phyloP scores from a whole-genome alignment of 2,113 vertebrate genomes.

The Petromus typicus region DNA sequence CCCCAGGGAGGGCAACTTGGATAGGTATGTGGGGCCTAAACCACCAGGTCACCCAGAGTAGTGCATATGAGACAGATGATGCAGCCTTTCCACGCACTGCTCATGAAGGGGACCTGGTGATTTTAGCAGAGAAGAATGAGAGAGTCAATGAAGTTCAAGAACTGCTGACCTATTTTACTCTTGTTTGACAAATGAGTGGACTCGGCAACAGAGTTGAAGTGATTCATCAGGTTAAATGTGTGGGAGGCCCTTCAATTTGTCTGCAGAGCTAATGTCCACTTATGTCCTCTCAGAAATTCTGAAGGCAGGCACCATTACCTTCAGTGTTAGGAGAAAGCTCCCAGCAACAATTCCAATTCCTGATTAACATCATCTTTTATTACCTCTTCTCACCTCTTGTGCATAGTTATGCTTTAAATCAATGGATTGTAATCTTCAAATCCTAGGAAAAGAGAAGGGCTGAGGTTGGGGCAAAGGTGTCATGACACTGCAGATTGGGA shows the following conservation, averaged over 20 bases:
- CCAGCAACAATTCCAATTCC: not conserved
- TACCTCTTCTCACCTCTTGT: not conserved
- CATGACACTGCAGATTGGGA: rapidly evolving
- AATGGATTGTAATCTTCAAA: not conserved
- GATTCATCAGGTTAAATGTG: not conserved
- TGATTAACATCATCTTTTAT: not conserved
- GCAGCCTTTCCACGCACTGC: not conserved
- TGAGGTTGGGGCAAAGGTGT: too few species aligned
- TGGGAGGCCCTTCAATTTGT: not conserved
- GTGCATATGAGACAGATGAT: not conserved
- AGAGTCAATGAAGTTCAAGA: not conserved
- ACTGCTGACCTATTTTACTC: not conserved
- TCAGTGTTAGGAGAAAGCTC: not conserved
- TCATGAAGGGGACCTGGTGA: not conserved
- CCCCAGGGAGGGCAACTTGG: not conserved
- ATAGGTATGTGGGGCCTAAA: not conserved
- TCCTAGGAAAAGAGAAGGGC: not conserved
- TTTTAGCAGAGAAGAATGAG: slow-evolving; percentile 28
- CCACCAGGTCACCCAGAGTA: too few species aligned
- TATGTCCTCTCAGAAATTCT: not conserved
- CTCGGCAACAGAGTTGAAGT: not conserved
- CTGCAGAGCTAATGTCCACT: not conserved
- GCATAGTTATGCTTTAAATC: not conserved
- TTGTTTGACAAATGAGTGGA: not conserved
- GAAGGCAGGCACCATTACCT: not conserved